Evolutionary conservation across 2,888 invertebrate species (phyloP), one percentile per base, ranked within the genome.

Genomic region (Megastigmus dorsalis): DNA sequence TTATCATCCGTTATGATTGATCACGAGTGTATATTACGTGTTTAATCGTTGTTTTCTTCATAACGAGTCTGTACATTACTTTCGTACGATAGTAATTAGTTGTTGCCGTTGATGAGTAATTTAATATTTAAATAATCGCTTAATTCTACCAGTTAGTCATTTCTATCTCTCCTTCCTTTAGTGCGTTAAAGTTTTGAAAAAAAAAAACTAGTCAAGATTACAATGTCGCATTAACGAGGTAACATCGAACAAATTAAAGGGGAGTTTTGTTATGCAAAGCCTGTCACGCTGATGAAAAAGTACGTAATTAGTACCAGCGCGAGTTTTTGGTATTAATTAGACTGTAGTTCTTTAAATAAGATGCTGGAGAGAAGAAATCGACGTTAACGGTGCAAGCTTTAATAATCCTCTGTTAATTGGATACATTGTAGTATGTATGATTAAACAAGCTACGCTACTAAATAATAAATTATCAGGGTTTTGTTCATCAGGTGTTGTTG

Each of bases 201-300:
- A n/a, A n/a, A n/a, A n/a, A n/a, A n/a, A n/a, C n/a, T n/a, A 45
- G 30, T 18, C 6, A 18, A 62, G 45, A 62, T 4, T 36, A 63
- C 10, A 50, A 33, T 30, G 20, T 28, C n/a, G 6, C 13, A 13
- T 45, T 67, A 36, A 45, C 36, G 45, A 41, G 67, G 18, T 20
- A 57, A 36, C 55, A n/a, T 57, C 23, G 23, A 33, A 67, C 57
- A 55, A 67, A 67, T 67, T 55, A 67, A 57, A 67, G 67, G 45
- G 30, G 20, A 23, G 20, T 45, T 57, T 45, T 57, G 57, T 57
- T 33, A 67, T 55, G 45, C 67, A 57, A 33, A 45, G 55, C 15
- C 45, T 45, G 33, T 57, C 30, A 52, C 5, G n/a, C 23, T 41
- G 45, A 55, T 57, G 57, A 67, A 57, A 2, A 48, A 13, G 38